A percentile compares a stretch with the other conserved stretches of the same genome.
phyloP scores from a whole-genome alignment of 1,140 invertebrate species.

The Phymastichus coffea region DNA sequence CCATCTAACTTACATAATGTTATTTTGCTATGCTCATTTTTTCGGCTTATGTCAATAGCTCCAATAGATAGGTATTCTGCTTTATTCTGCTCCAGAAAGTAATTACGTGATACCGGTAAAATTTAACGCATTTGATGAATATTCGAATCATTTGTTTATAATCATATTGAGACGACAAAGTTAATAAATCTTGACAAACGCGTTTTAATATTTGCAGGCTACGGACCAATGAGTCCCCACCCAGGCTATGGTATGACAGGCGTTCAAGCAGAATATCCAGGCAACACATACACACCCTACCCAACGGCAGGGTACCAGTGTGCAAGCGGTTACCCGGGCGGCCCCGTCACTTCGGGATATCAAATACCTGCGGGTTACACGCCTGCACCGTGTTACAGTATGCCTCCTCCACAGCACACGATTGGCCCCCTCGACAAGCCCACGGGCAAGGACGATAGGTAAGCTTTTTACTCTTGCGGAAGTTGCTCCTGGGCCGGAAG shows the following conservation, averaged over 20 bases:
- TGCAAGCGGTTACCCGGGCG: slow-evolving; percentile 60
- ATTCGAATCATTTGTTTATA: too few relatives aligned
- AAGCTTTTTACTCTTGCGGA: slow-evolving; percentile 45
- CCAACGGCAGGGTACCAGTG: slow-evolving; percentile 66
- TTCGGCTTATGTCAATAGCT: too few relatives aligned
- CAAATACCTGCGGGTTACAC: slow-evolving; percentile 70
- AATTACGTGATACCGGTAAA: too few relatives aligned
- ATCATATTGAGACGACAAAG: too few relatives aligned
- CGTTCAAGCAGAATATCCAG: slow-evolving; percentile 75
- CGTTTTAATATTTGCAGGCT: slow-evolving; percentile 59
- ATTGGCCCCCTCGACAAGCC: slow-evolving; percentile 71
- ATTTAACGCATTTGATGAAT: too few relatives aligned
- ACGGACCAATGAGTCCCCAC: slow-evolving; percentile 78
- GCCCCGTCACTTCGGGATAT: slow-evolving; percentile 66
- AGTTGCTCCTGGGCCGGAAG: slow-evolving; percentile 5
- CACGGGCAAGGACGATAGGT: slow-evolving; percentile 74
- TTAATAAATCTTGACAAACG: slow-evolving; percentile 59
- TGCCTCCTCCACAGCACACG: slow-evolving; percentile 75
- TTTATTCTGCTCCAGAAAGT: too few relatives aligned
- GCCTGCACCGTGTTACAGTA: slow-evolving; percentile 75
- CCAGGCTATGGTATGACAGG: slow-evolving; percentile 77
- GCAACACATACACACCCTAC: slow-evolving; percentile 70
- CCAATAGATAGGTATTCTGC: too few relatives aligned
- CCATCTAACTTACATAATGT: too few relatives aligned
- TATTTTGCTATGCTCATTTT: too few relatives aligned